Conservation (phyloP, 2,797 vertebrate species). For the Gobionotothen gibberifrons region DNA sequence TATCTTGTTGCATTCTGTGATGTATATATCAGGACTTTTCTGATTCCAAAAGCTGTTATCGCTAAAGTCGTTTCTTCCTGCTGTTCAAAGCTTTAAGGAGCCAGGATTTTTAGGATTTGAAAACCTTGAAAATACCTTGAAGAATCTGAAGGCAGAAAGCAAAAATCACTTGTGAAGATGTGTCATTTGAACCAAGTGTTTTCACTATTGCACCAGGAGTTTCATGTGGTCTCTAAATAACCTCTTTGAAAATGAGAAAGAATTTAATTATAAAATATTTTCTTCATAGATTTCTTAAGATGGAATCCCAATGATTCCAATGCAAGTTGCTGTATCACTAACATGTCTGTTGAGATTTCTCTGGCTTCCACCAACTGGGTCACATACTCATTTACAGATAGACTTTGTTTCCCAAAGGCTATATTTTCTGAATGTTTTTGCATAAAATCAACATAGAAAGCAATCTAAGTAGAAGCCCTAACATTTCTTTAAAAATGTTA, state of each 20-base stretch:
- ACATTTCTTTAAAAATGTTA: constrained; percentile 27
- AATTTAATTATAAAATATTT: constrained; percentile 6
- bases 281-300: no score
- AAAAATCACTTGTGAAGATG: constrained; percentile 8
- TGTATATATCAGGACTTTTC: constrained; percentile 1
- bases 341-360: not conserved
- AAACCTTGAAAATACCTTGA: not conserved
- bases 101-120: not conserved
- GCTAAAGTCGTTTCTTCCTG: not conserved
- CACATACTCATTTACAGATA: no score
- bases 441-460: constrained; percentile 41
- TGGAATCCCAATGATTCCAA: not conserved
- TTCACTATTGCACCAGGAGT: constrained; percentile 6
- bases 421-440: constrained; percentile 27
- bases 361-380: no score
- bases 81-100: not conserved
- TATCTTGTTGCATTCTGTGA: not conserved
- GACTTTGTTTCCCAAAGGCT: no score
- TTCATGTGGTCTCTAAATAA: constrained; percentile 6
- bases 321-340: not conserved
- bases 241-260: not conserved
- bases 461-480: constrained; percentile 17
- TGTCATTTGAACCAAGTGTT: constrained; percentile 8
- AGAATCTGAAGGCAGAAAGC: not conserved
- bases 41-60: not conserved